Base-by-base conservation (phyloP, 2,113 vertebrate genomes). In the Cinclus cinclus region DNA sequence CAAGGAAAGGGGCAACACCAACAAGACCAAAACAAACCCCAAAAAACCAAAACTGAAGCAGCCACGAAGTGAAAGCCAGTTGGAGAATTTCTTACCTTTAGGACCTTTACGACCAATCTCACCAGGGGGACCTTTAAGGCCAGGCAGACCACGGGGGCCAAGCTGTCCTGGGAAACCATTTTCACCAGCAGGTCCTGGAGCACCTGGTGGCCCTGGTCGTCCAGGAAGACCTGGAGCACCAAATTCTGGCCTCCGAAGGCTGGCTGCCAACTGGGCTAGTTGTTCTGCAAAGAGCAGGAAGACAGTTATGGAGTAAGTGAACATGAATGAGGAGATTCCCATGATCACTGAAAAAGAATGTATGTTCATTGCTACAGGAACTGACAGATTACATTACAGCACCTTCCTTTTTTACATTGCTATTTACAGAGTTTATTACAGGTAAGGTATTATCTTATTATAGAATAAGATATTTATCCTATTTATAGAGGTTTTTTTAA, bases 81-180 rank as follows among this genome's bases (percentile, higher is more conserved):
- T 80, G 52, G 13, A 80, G 15, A 58, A 71, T 39, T 55, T 25
- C 97, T 97, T 96, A 99, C 99, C 99, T 99, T 99, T 99, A 22
- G 98, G 98, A 83, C 99, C 99, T 96, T 98, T 99, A 37, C 96
- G 64, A 74, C 99, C 99, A 1, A 99, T 73, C 28, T 95, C 84
- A 47, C 99, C 99, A 30, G 98, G 97, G 44, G 99, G 99, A 16
- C 99, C 99, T 96, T 99, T 99, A 31, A 99, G 98, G 85, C 99
- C 99, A 31, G 99, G 99, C 56, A 99, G 98, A 11, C 99, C 99
- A 93, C 99, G 99, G 35, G 98, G 35, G 31, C 99, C 99, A 85
- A 98, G 97, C 80, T 99, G 99, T 68, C 99, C 99, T 15, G 99
- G 98, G 86, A 99, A 99, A 70, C 99, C 99, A 31, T 99, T 99